Percentiles rank a stretch among this genome's conserved stretches.
These are phyloP conservation scores for Eumacrocentrus americanus DNA, from an alignment of 2,888 invertebrate genomes.

Conservation along the genomic window DNA sequence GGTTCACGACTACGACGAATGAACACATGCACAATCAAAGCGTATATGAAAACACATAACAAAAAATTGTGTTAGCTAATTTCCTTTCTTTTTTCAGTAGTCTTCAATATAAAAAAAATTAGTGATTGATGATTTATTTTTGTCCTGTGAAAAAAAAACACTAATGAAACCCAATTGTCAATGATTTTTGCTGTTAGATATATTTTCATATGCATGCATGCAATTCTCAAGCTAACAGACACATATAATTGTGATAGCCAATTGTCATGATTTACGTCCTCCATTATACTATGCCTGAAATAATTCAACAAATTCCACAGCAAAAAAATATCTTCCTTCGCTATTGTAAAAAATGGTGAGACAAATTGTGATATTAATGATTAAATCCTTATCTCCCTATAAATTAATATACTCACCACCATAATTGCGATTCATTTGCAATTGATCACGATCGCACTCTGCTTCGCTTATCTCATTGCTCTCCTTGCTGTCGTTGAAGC, in stretches of 20 bases:
- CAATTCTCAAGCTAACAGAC: too few relatives aligned
- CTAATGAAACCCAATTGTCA: too few relatives aligned
- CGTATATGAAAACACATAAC: not conserved
- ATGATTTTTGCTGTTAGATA: too few relatives aligned
- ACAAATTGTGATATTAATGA: too few relatives aligned
- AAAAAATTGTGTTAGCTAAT: not conserved
- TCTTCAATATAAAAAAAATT: not conserved
- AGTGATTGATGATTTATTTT: constrained; percentile 24
- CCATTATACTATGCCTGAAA: constrained; percentile 3
- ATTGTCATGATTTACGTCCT: not conserved
- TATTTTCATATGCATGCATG: too few relatives aligned
- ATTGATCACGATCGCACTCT: constrained; percentile 85
- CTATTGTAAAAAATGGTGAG: not conserved
- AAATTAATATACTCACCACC: constrained; percentile 81
- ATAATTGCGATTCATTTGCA: constrained; percentile 76
- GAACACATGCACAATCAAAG: constrained; percentile 32
- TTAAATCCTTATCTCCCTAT: too few relatives aligned
- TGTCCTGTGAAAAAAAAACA: too few relatives aligned
- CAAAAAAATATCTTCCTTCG: not conserved
- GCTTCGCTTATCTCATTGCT: constrained; percentile 94
- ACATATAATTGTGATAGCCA: too few relatives aligned
- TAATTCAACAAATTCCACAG: not conserved
- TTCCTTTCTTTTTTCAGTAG: not conserved
- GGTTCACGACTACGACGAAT: constrained; percentile 59
- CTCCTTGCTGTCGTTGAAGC: constrained; percentile 92